Evolutionary conservation across 1,140 invertebrate genomes (phyloP).

Genomic region (Rhopalosiphum maidis): DNA sequence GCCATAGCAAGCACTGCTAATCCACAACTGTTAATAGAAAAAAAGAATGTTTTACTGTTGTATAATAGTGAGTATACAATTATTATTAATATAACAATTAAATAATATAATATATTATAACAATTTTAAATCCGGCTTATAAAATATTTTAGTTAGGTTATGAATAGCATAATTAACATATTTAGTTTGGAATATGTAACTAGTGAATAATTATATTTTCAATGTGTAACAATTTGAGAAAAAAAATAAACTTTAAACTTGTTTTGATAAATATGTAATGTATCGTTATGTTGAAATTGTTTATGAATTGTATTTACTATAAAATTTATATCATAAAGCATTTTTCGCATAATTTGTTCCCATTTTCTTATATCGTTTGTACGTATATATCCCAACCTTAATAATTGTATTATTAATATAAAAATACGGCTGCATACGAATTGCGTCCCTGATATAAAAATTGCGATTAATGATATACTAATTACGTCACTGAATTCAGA

Average conservation of each 20-base stretch:
- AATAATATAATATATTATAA: background rate
- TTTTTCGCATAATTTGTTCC: background rate
- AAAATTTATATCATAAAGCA: background rate
- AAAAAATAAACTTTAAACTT: background rate
- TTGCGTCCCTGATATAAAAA: too few species aligned
- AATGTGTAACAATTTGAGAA: background rate
- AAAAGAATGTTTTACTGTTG: background rate
- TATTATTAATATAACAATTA: too few species aligned
- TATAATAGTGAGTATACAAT: too few species aligned
- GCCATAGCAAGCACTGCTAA: conserved; percentile 33
- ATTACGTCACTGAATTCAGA: too few species aligned
- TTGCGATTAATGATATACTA: too few species aligned
- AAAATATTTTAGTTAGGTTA: background rate
- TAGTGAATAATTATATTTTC: background rate
- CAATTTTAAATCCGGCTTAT: background rate
- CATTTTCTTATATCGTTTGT: too few species aligned
- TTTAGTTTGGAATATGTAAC: background rate
- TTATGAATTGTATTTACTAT: background rate
- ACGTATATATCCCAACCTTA: too few species aligned
- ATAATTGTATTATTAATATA: too few species aligned
- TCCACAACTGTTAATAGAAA: conserved; percentile 13
- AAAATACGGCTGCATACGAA: too few species aligned
- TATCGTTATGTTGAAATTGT: background rate
- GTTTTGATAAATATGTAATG: background rate
- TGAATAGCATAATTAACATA: background rate